These are phyloP conservation scores for Anableps anableps DNA, from an alignment of 2,797 vertebrate species.

Conservation along the genomic window DNA sequence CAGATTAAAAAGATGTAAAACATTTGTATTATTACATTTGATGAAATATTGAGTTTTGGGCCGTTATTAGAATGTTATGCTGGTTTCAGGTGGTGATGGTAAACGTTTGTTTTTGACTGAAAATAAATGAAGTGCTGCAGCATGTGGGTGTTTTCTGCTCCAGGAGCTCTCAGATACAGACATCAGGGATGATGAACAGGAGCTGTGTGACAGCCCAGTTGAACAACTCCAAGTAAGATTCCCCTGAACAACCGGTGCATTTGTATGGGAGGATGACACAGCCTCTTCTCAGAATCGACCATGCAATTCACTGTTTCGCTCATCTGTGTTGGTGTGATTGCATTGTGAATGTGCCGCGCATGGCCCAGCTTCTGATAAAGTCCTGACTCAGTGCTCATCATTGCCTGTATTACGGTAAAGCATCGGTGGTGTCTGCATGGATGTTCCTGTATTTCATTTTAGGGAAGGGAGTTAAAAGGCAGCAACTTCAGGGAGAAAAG, in stretches of 20 bases:
- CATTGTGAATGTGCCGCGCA: constrained; percentile 43
- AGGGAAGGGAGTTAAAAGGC: constrained; percentile 29
- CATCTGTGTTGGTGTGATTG: constrained; percentile 35
- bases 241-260: constrained; percentile 13
- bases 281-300: constrained; percentile 43
- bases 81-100: background rate
- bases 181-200: constrained; percentile 59
- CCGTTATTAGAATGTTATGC: too few species aligned
- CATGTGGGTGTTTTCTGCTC: constrained; percentile 61
- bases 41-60: background rate
- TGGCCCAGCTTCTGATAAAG: constrained; percentile 36
- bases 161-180: constrained; percentile 71
- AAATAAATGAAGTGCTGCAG: constrained; percentile 21
- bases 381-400: constrained; percentile 42
- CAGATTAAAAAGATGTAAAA: too few species aligned
- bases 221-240: constrained; percentile 74
- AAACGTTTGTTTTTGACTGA: background rate
- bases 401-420: constrained; percentile 19
- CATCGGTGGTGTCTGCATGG: constrained; percentile 29
- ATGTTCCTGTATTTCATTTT: constrained; percentile 21
- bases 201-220: constrained; percentile 69
- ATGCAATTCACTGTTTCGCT: constrained; percentile 17
- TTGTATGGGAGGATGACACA: constrained; percentile 19
- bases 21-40: background rate
- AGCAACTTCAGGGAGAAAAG: background rate